phyloP scores from a whole-genome alignment of 2,113 vertebrate genomes.

The Aegithalos caudatus region DNA sequence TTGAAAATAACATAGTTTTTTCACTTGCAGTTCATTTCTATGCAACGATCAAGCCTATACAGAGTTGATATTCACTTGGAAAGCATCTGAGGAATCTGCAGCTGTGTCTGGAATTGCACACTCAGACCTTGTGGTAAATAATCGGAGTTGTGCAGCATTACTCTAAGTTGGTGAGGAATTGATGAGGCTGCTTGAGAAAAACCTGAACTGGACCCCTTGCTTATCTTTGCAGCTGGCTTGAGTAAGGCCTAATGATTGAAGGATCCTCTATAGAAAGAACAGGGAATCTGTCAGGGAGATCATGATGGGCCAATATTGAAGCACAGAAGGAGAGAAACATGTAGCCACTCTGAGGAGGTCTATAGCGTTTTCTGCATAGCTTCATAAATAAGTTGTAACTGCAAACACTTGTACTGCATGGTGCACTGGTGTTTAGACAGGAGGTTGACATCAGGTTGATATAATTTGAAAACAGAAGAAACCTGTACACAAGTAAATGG shows the following conservation, averaged over 20 bases:
- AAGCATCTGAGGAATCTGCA: background rate
- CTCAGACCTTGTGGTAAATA: background rate
- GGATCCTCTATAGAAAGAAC: background rate
- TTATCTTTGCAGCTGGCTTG: background rate
- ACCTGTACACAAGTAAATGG: background rate
- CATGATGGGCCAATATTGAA: background rate
- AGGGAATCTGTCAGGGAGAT: background rate
- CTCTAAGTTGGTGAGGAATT: background rate
- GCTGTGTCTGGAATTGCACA: background rate
- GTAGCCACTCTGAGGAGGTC: background rate
- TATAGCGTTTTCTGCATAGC: background rate
- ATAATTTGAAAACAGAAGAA: background rate
- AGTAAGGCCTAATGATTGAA: background rate
- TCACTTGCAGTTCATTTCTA: background rate
- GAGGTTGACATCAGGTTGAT: background rate
- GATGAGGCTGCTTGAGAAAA: background rate
- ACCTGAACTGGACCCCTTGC: background rate
- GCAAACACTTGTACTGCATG: background rate
- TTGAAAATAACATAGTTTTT: background rate
- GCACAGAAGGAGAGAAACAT: background rate
- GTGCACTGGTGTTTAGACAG: background rate
- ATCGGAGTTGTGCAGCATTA: background rate
- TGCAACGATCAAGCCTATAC: background rate
- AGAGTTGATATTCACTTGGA: background rate
- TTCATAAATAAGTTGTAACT: background rate